Conservation (phyloP, 2,113 vertebrate genomes). For the Lophura nycthemera region DNA sequence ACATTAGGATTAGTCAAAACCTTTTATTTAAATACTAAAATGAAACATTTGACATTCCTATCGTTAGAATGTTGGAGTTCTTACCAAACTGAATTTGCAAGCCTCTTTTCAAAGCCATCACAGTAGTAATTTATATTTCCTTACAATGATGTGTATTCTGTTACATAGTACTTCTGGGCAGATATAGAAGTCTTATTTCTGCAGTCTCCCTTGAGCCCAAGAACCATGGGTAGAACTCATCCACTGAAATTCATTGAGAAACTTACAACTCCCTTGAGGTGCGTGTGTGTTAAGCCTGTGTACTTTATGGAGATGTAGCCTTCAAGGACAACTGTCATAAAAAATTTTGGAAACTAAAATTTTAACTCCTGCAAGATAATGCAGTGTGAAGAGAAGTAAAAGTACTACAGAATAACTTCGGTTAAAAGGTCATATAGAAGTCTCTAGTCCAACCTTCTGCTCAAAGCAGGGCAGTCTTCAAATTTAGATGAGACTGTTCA, state of each 20-base stretch:
- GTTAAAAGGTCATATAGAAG: background rate
- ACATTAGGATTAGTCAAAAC: background rate
- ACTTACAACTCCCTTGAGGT: background rate
- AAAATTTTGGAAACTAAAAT: background rate
- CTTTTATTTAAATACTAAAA: background rate
- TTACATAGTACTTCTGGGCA: background rate
- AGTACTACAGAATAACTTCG: background rate
- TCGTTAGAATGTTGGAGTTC: background rate
- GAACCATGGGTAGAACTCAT: background rate
- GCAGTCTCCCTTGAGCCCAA: background rate
- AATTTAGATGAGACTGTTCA: background rate
- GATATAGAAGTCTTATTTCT: background rate
- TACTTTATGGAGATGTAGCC: background rate
- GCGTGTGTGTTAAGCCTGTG: background rate
- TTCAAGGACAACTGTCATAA: background rate
- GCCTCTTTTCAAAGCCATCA: background rate
- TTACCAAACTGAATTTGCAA: background rate
- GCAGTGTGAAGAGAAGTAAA: background rate
- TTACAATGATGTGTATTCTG: background rate
- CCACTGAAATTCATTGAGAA: background rate
- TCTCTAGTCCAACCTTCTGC: background rate
- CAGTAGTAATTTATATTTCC: background rate
- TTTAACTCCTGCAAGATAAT: background rate
- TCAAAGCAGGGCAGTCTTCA: background rate
- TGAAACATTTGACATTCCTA: background rate